Base-by-base conservation (phyloP, 1,140 invertebrate species). In the Drosophila nigromelanica region DNA sequence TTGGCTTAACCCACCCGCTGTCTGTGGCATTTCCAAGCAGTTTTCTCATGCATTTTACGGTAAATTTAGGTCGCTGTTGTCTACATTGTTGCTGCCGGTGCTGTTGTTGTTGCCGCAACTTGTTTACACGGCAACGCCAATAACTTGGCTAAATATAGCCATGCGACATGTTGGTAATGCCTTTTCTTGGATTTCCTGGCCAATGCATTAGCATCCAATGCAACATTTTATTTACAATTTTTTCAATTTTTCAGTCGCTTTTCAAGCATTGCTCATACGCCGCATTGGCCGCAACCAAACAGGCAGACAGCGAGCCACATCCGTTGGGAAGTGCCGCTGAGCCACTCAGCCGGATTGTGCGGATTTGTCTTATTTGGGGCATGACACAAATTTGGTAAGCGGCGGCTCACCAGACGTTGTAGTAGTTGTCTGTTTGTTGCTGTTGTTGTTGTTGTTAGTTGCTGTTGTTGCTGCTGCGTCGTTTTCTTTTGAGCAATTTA, bases 361-460 rank as follows among this genome's bases (percentile, higher is more conserved):
- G 78, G 78, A 87, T 82, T 72, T 83, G 71, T 77, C 82, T 76
- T 89, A 87, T 87, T 89, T 87, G 83, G 83, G 85, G 85, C 82
- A 87, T 89, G 82, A 87, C 83, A 87, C 85, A 87, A 89, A 89
- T 87, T 87, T 87, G 83, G 83, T 77, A 87, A 87, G 48, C 69
- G 54, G 54, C 73, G 40, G 40, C 75, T 45, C 60, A 74, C 45
- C 18, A 54, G 50, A 69, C 48, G 40, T 50, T 10, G 27, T 30
- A 27, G 27, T 30, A 52, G 51, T 40, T 51, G 58, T 67, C 27
- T 69, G 42, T 51, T 52, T 68, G 35, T 52, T 72, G 50, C 30
- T 64, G 56, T 4, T 60, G 39, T 12, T 39, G 10, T 7, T 52
- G 15, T 7, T 51, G 30, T 37, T 67, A 48, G 42, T 15, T 68